phyloP scores from a whole-genome alignment of 2,888 invertebrate genomes.

The Pyrochroa serraticornis region DNA sequence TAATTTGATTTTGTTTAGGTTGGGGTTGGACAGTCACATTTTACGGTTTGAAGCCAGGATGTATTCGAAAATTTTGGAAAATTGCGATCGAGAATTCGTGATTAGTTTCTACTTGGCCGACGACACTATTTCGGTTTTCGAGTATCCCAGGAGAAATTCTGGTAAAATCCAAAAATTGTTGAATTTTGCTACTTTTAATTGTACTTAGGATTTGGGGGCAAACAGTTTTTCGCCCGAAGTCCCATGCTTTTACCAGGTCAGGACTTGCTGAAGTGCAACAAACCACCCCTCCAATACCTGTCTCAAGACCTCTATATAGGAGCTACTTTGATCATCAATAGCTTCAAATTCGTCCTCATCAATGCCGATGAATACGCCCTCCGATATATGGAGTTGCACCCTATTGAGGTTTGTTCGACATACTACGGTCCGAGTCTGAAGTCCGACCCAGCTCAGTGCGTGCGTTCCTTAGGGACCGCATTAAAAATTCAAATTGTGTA shows the following conservation, averaged over 20 bases:
- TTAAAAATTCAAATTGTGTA: neutral
- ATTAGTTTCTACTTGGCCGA: constrained; percentile 82
- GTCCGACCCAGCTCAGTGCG: too few relatives aligned
- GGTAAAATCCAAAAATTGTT: constrained; percentile 24
- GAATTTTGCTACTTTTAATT: neutral
- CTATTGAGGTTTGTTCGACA: constrained; percentile 78
- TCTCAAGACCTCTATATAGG: constrained; percentile 87
- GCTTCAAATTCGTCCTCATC: constrained; percentile 77
- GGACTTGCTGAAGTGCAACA: constrained; percentile 68
- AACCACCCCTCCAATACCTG: constrained; percentile 76
- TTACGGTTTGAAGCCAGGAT: constrained; percentile 81
- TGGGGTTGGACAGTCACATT: constrained; percentile 76
- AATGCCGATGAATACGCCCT: constrained; percentile 88
- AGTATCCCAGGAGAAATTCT: constrained; percentile 64
- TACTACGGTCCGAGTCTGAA: too few relatives aligned
- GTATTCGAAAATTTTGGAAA: constrained; percentile 71
- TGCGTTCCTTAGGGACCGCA: too few relatives aligned
- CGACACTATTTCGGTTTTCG: constrained; percentile 83
- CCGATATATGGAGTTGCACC: constrained; percentile 83
- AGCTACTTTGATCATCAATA: constrained; percentile 75
- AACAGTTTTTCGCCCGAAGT: constrained; percentile 69
- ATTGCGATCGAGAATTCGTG: constrained; percentile 74
- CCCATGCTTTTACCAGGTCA: constrained; percentile 76
- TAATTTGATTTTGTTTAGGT: constrained; percentile 57
- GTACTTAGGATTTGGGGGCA: constrained; percentile 59